Percentiles rank a stretch among this genome's conserved stretches.
These are phyloP conservation scores for Diorhabda sublineata DNA, from an alignment of 1,140 invertebrate species.

Conservation along the genomic window DNA sequence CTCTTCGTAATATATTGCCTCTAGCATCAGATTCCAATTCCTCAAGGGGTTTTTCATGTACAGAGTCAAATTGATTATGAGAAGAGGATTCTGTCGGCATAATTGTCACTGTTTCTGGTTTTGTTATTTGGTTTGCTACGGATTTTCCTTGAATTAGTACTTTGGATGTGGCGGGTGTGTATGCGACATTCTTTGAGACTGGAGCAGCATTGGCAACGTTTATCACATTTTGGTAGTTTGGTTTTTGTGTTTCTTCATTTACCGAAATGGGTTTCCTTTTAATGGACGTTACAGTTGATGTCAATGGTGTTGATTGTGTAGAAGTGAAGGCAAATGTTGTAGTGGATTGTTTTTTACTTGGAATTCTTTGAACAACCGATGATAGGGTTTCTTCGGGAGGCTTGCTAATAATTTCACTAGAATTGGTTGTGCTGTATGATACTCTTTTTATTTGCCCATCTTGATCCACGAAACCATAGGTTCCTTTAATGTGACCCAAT, in stretches of 20 bases:
- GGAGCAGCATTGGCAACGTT: slow-evolving; percentile 35
- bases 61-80: slow-evolving; percentile 27
- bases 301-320: slow-evolving; percentile 34
- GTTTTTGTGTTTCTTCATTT: slow-evolving; percentile 39
- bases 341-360: slow-evolving; percentile 39
- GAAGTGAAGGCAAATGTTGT: slow-evolving; percentile 35
- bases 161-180: slow-evolving; percentile 36
- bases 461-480: slow-evolving; percentile 79
- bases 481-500: slow-evolving; percentile 77
- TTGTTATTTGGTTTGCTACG: slow-evolving; percentile 28
- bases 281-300: slow-evolving; percentile 54
- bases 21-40: slow-evolving; percentile 48
- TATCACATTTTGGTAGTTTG: slow-evolving; percentile 44
- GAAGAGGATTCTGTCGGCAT: slow-evolving; percentile 37
- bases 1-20: slow-evolving; percentile 55
- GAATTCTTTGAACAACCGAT: slow-evolving; percentile 52
- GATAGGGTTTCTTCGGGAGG: slow-evolving; percentile 46
- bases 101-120: slow-evolving; percentile 34
- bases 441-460: slow-evolving; percentile 77
- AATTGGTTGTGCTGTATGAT: slow-evolving; percentile 68
- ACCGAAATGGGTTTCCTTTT: slow-evolving; percentile 52
- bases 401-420: slow-evolving; percentile 52
- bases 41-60: slow-evolving; percentile 48
- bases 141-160: slow-evolving; percentile 34
- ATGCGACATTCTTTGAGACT: slow-evolving; percentile 27